A percentile compares a stretch with the other conserved stretches of the same genome.
Conservation (phyloP, 2,888 invertebrate genomes). For the Pterobdella sp. region DNA sequence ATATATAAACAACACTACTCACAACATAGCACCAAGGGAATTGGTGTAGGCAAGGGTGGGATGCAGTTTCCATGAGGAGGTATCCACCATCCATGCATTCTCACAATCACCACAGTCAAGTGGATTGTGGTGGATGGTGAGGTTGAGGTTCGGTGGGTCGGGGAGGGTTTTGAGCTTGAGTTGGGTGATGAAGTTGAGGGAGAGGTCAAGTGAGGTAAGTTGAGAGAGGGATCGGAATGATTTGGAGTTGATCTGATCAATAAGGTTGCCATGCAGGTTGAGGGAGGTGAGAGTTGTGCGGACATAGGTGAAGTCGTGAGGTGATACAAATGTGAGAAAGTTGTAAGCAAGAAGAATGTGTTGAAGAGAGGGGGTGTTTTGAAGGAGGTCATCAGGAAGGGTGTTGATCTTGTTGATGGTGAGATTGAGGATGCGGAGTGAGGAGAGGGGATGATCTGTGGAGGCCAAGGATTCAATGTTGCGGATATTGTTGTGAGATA, state of each 20-base stretch:
- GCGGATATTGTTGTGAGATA: background rate
- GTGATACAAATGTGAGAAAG: background rate
- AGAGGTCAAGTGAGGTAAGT: background rate
- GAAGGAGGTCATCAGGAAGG: background rate
- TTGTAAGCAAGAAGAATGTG: background rate
- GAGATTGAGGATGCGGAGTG: background rate
- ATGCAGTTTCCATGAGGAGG: conserved; percentile 11
- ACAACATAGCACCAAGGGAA: background rate
- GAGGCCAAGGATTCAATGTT: background rate
- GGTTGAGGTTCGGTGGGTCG: background rate
- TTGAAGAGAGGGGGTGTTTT: background rate
- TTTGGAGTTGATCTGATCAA: background rate
- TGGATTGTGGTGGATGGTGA: background rate
- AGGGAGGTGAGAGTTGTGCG: background rate
- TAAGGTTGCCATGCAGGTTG: conserved; percentile 1
- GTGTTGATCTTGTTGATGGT: background rate
- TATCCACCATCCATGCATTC: background rate
- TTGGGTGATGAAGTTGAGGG: background rate
- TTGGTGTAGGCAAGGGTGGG: background rate
- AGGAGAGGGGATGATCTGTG: background rate
- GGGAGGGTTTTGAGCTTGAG: background rate
- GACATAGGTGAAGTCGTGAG: conserved; percentile 1
- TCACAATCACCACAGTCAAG: background rate
- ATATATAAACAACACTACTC: background rate
- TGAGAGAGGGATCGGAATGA: background rate